Evolutionary conservation across 2,797 vertebrate genomes (phyloP).

Genomic region (Thripadectes ignobilis): DNA sequence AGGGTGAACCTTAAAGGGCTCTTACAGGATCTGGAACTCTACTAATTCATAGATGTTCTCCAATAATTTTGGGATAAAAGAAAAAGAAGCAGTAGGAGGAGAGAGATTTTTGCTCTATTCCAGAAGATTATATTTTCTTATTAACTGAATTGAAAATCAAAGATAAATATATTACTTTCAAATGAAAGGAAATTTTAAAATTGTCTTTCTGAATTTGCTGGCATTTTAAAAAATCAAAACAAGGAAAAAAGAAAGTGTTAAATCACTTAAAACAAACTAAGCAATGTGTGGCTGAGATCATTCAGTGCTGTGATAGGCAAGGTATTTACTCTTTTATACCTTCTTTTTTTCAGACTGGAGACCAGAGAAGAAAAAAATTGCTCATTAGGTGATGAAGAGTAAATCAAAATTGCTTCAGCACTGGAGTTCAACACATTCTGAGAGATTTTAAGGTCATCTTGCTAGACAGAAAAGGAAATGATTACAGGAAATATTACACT

Average conservation of each 20-base stretch:
- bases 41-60: not conserved
- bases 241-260: not conserved
- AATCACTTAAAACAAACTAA: not conserved
- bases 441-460: constrained; percentile 37
- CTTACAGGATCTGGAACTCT: not conserved
- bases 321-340: not conserved
- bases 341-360: not conserved
- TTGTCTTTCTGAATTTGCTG: not conserved
- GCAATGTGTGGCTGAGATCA: not conserved
- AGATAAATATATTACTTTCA: not conserved
- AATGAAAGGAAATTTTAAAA: not conserved
- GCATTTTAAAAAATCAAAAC: not conserved
- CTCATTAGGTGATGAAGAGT: not conserved
- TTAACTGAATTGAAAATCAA: not conserved
- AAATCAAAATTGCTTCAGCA: constrained; percentile 11
- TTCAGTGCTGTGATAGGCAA: accelerated
- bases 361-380: not conserved
- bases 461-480: constrained; percentile 21
- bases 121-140: not conserved
- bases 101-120: not conserved
- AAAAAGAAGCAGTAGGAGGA: not conserved
- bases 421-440: not conserved
- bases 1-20: not conserved
- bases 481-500: constrained; percentile 51
- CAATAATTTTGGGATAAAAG: not conserved